Percentiles rank a stretch among this genome's conserved stretches.
phyloP scores from a whole-genome alignment of 2,113 vertebrate species.

The Prinia subflava region DNA sequence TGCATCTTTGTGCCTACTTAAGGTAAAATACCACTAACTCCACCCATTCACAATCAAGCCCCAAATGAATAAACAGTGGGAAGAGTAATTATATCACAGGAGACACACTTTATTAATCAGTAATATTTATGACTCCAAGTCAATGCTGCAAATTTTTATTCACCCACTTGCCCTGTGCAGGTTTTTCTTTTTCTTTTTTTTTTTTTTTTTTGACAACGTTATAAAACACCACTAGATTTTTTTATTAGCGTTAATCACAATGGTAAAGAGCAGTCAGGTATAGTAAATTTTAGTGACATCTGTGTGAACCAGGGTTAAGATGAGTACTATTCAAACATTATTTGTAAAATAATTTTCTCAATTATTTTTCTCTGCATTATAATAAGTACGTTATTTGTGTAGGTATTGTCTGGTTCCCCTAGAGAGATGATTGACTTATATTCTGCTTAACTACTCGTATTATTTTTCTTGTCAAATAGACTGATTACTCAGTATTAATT shows the following conservation, averaged over 20 bases:
- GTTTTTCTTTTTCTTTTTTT: neutral
- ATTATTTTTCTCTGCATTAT: neutral
- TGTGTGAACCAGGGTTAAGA: neutral
- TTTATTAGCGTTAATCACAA: neutral
- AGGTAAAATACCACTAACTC: neutral
- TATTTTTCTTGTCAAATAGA: neutral
- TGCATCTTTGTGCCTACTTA: neutral
- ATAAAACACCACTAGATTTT: constrained; percentile 7
- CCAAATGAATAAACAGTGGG: neutral
- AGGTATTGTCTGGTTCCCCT: neutral
- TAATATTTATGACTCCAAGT: constrained; percentile 18
- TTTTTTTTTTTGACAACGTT: neutral
- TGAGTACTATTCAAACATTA: neutral
- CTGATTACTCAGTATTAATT: neutral
- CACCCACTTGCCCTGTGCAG: neutral
- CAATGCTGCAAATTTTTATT: constrained; percentile 1
- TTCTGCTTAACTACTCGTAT: neutral
- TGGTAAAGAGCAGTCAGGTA: neutral
- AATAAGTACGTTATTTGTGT: neutral
- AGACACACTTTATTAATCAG: neutral
- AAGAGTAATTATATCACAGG: neutral
- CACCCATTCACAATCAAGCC: neutral
- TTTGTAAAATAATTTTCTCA: neutral
- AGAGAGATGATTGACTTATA: neutral
- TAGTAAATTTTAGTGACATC: constrained; percentile 15